Base-by-base conservation (phyloP, 2,797 vertebrate genomes). In the Ptychadena robeensis region DNA sequence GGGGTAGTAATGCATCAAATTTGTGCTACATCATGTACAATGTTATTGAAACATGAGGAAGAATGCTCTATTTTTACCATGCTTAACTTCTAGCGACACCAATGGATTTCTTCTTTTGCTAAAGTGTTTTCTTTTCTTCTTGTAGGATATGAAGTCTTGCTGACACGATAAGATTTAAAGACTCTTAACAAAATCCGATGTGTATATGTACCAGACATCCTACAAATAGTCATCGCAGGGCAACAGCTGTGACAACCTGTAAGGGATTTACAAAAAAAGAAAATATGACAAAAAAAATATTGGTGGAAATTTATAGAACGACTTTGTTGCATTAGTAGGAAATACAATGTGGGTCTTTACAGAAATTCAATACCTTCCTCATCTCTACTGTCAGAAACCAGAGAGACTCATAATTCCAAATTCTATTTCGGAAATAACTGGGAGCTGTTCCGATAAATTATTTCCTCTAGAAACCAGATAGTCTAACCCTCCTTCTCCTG, bases 391-490 rank as follows among this genome's bases (percentile, higher is more conserved):
- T 72, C 73, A 73, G 74, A 86, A 86, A 80, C 70, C 78, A 85
- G 0, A 72, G 30, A 73, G 71, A 82, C 4, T 74, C 87, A 5
- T 76, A 84, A 57, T 65, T 82, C 34, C 59, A 79, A 82, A 80
- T 78, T 86, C 79, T 10, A 10, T 79, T 85, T 87, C 69, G 74
- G 86, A 89, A 85, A 85, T 87, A 72, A 83, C 15, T 76, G 1
- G 3, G 28, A 81, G 15, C 53, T 85, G 4, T 85, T 87, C 61
- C 66, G 75, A 79, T 74, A 75, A 79, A 78, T 83, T 72, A 80
- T 87, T 86, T 89, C 73, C 78, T 86, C 87, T 68, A 82, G 67
- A 86, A 89, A 82, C 12, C 10, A 73, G 69, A 37, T 44, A 76
- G 83, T 78, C 76, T 38, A 75, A 28, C 61, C 64, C 30, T 80